Conservation (phyloP, 1,140 invertebrate genomes). For the Drosophila sulfurigaster region DNA sequence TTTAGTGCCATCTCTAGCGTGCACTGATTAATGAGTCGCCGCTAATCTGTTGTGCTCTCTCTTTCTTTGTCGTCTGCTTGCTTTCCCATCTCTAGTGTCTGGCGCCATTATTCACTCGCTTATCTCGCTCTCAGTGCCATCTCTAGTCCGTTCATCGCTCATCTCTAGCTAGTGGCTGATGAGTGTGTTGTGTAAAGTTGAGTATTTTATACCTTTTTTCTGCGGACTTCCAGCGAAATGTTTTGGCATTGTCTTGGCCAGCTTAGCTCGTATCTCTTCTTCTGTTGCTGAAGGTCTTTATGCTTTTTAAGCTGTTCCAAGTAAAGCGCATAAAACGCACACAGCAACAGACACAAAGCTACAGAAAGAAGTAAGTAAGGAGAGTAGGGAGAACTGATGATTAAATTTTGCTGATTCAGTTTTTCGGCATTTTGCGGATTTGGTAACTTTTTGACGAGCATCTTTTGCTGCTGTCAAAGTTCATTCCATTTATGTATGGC, state of each 20-base stretch:
- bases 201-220: constrained; percentile 25
- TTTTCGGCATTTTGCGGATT: constrained; percentile 37
- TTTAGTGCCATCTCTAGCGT: too few relatives aligned
- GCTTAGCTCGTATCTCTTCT: constrained; percentile 13
- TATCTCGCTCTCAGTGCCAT: neutral
- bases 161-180: constrained; percentile 2
- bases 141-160: neutral
- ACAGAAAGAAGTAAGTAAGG: constrained; percentile 17
- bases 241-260: constrained; percentile 33
- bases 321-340: constrained; percentile 57
- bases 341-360: constrained; percentile 9
- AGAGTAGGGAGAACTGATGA: constrained; percentile 33
- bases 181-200: constrained; percentile 14
- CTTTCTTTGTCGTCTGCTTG: too few relatives aligned
- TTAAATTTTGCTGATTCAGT: constrained; percentile 76
- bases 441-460: constrained; percentile 1
- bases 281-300: constrained; percentile 10
- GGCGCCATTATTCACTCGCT: too few relatives aligned
- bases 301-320: constrained; percentile 52
- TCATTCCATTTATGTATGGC: constrained; percentile 12
- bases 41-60: neutral
- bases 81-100: too few relatives aligned
- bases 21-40: neutral
- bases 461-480: neutral
- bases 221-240: constrained; percentile 37